Evolutionary conservation across 2,113 vertebrate species (phyloP), one percentile per base, ranked within the genome.

Genomic region (Stegastes partitus): DNA sequence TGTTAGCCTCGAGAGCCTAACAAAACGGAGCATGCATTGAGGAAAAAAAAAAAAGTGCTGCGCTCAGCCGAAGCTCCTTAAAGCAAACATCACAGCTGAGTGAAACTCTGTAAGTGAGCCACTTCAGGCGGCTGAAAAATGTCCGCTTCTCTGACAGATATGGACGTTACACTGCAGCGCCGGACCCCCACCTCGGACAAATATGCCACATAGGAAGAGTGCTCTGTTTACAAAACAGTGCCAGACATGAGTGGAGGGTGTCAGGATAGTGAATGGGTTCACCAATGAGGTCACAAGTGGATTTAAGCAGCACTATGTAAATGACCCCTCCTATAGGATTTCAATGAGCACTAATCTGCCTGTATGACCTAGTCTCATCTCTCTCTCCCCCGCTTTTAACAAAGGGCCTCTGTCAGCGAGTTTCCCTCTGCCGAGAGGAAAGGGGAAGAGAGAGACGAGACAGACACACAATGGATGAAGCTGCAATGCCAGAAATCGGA

Each of bases 261-360:
- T 79, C 69, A 26, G 82, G 69, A 26, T 65, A 21, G 69, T 57
- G 64, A 62, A 73, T 18, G 67, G 72, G 83, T 84, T 88, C 72
- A 76, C 19, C 6, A 77, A 67, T 50, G 71, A 70, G 91, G 86
- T 88, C 87, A 86, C 70, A 59, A 85, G 90, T 93, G 85, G 89
- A 92, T 93, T 91, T 90, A 74, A 70, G 80, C 69, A 67, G 78
- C 77, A 81, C 87, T 82, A 74, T 87, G 84, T 85, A 89, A 86
- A 89, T 81, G 86, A 85, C 83, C 86, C 78, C 67, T 87, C 76
- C 82, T 89, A 91, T 90, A 88, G 89, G 87, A 91, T 89, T 92
- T 90, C 91, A 91, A 85, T 88, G 69, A 90, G 79, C 64, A 77
- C 88, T 91, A 91, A 93, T 91, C 88, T 83, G 88, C 62, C 75